Base-by-base conservation (phyloP, 2,113 vertebrate genomes). In the Nesogale talazaci region DNA sequence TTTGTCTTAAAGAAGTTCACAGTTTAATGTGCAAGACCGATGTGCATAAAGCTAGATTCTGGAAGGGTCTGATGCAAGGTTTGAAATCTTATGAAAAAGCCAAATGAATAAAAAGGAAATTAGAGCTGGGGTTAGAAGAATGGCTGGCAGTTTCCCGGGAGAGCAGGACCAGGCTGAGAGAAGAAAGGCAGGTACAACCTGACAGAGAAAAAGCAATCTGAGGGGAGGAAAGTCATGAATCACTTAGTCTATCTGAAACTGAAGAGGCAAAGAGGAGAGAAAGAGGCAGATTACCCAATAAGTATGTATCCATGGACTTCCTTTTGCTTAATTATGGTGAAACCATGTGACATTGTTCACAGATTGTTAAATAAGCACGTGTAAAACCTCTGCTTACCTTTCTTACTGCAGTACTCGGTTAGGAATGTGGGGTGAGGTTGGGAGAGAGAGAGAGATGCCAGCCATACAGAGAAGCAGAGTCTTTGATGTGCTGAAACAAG, bases 211-310 rank as follows among this genome's bases (percentile, higher is more conserved):
- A 65, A 29, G 4, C 6, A 27, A 29, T n/a, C 16, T 36, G 0
- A 2, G 1, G 16, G 12, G 23, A 2, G 25, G 15, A 40, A 17
- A 57, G 4, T 2, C 23, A 1, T 1, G 22, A 38, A 34, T 25
- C 16, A 23, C 20, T 29, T 34, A 23, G 72, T 12, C 23, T 78
- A 2, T 27, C 19, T 14, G 63, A 20, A 22, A 74, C 15, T 36
- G 46, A 85, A 36, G 63, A 63, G 46, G 27, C 1, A 25, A 25
- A 25, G 61, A 85, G 42, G 63, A 63, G 46, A 63, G 2, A 25
- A 25, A 25, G 61, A 19, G 61, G 23, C 61, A 63, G 23, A 63
- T 19, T 63, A 63, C 61, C 61, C 23, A 63, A 63, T 23, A 27
- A 63, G 61, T 23, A 63, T 6, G 61, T 63, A 25, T 25, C 22